Percentiles rank a stretch among this genome's conserved stretches.
These are phyloP conservation scores for Lasiommata megera DNA, from an alignment of 2,888 invertebrate genomes.

Conservation along the genomic window DNA sequence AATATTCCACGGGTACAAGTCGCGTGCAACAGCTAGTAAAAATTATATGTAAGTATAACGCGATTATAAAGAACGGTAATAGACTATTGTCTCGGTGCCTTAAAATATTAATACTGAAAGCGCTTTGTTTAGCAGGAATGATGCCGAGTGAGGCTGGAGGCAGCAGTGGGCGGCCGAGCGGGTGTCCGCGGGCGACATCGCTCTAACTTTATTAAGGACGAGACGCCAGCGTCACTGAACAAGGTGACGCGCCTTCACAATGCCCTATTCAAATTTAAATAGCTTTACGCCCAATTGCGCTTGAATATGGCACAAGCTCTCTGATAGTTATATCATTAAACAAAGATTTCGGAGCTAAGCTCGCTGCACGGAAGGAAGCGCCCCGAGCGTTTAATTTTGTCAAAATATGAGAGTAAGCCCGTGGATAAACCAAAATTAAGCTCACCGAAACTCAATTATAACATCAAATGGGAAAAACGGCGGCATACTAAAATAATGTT, in stretches of 20 bases:
- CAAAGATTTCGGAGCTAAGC: conserved; percentile 58
- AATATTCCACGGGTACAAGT: too few species aligned
- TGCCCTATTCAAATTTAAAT: conserved; percentile 80
- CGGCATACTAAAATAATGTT: background rate
- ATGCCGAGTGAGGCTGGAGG: conserved; percentile 46
- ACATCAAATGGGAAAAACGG: conserved; percentile 14
- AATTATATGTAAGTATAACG: background rate
- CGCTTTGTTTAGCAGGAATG: conserved; percentile 4
- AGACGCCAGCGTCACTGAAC: conserved; percentile 63
- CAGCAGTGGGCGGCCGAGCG: conserved; percentile 45
- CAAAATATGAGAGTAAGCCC: conserved; percentile 19
- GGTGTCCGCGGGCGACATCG: conserved; percentile 57
- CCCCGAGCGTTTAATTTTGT: conserved; percentile 31
- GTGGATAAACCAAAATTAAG: conserved; percentile 18
- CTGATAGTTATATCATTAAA: conserved; percentile 76
- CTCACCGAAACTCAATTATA: conserved; percentile 15
- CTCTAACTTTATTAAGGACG: conserved; percentile 76
- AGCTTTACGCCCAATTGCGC: conserved; percentile 80
- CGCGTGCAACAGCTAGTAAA: too few species aligned
- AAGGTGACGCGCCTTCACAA: conserved; percentile 79
- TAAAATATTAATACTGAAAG: conserved; percentile 1
- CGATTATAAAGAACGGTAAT: background rate
- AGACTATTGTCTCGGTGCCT: background rate
- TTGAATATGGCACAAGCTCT: conserved; percentile 71
- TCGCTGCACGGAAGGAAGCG: conserved; percentile 46